These are phyloP conservation scores for Nyctibius bracteatus DNA, from an alignment of 2,113 vertebrate genomes.

Conservation along the genomic window DNA sequence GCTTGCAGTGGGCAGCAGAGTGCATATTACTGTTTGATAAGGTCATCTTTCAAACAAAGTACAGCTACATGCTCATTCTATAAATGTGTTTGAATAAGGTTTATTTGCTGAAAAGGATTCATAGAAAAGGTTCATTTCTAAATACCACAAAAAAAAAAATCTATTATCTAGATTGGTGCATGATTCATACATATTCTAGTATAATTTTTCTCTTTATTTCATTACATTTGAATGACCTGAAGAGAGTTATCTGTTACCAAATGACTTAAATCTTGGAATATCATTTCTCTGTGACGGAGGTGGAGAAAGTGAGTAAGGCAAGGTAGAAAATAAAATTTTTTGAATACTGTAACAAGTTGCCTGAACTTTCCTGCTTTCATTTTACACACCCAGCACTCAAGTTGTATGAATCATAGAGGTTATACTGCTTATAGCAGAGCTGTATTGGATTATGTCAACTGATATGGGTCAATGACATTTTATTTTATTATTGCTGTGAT, in stretches of 20 bases:
- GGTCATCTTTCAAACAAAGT: not conserved
- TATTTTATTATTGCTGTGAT: not conserved
- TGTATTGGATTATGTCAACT: not conserved
- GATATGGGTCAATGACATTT: not conserved
- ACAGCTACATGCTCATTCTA: not conserved
- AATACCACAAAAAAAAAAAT: not conserved
- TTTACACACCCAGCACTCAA: not conserved
- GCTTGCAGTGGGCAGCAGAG: not conserved
- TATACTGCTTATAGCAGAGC: not conserved
- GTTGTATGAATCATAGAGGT: not conserved
- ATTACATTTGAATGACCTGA: not conserved
- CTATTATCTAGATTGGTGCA: not conserved
- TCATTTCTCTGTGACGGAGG: not conserved
- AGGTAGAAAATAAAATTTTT: not conserved
- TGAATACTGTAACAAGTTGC: not conserved
- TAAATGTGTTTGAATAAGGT: not conserved
- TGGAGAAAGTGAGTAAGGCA: not conserved
- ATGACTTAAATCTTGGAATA: not conserved
- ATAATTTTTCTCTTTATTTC: not conserved
- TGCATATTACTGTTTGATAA: not conserved
- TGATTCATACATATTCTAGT: not conserved
- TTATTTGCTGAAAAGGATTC: not conserved
- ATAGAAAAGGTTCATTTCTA: not conserved
- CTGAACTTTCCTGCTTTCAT: not conserved
- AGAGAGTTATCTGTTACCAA: not conserved